These are phyloP conservation scores for Pungitius pungitius DNA, from an alignment of 2,113 vertebrate genomes.

Conservation along the genomic window DNA sequence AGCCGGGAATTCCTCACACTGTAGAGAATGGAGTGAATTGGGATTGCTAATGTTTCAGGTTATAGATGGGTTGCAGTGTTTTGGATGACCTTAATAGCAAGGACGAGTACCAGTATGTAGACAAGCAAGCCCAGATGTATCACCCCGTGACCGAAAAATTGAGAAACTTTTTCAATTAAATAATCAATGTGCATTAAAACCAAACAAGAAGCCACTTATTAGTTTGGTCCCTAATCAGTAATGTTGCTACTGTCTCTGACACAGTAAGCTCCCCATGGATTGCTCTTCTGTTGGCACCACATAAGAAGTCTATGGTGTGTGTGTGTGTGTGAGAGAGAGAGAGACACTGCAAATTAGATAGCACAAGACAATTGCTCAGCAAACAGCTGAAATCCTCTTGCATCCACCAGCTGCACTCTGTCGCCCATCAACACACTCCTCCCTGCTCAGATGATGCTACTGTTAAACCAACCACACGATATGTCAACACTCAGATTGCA, in stretches of 20 bases:
- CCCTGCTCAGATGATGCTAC: too few relatives aligned
- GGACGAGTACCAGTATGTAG: constrained; percentile 13
- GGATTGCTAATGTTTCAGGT: constrained; percentile 14
- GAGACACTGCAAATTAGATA: too few relatives aligned
- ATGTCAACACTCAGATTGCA: too few relatives aligned
- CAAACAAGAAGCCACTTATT: background rate
- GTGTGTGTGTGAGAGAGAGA: too few relatives aligned
- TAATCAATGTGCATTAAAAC: background rate
- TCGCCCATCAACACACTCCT: too few relatives aligned
- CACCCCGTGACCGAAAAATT: background rate
- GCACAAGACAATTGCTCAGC: too few relatives aligned
- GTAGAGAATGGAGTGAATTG: background rate
- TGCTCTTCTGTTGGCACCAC: background rate
- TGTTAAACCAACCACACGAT: too few relatives aligned
- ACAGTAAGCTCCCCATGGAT: background rate
- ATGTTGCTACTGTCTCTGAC: background rate
- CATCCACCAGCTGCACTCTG: too few relatives aligned
- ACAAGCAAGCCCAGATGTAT: constrained; percentile 6
- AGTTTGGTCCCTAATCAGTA: background rate
- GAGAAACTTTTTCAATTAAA: background rate
- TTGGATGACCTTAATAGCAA: constrained; percentile 4
- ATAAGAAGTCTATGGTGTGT: too few relatives aligned
- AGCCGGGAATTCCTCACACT: constrained; percentile 4
- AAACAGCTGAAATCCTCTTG: too few relatives aligned
- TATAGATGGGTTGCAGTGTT: constrained; percentile 29